phyloP scores from a whole-genome alignment of 2,113 vertebrate genomes.

The Pollimyrus isidori region DNA sequence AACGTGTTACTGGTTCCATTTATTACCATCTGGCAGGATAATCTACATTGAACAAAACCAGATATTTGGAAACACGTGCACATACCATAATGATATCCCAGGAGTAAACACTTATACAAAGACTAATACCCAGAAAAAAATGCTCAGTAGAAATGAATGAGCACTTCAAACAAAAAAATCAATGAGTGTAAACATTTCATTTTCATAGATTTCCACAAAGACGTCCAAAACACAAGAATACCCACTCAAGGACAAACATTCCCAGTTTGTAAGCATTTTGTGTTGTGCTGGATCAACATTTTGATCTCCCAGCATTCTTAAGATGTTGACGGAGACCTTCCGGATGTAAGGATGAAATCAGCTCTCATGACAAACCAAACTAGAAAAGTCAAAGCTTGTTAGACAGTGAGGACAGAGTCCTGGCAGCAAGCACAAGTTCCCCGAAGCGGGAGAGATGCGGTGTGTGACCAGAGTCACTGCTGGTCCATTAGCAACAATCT shows the following conservation, averaged over 20 bases:
- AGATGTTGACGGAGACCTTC: background rate
- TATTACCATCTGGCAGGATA: constrained; percentile 38
- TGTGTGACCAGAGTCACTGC: background rate
- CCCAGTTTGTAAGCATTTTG: no score
- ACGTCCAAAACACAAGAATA: background rate
- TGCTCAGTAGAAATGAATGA: constrained; percentile 43
- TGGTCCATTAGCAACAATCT: background rate
- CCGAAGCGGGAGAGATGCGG: background rate
- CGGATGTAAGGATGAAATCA: background rate
- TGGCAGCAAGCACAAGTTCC: background rate
- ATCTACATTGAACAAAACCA: constrained; percentile 37
- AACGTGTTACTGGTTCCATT: constrained; percentile 49
- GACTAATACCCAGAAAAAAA: constrained; percentile 37
- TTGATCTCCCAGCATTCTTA: background rate
- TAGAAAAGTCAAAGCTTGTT: background rate
- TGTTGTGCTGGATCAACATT: background rate
- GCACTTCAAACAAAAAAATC: constrained; percentile 35
- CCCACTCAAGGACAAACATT: background rate
- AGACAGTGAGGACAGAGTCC: background rate
- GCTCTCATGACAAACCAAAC: background rate
- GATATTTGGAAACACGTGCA: constrained; percentile 44
- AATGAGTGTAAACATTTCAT: constrained; percentile 4
- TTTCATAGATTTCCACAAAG: background rate
- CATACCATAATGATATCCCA: constrained; percentile 37
- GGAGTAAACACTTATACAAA: constrained; percentile 48